A percentile compares a stretch with the other conserved stretches of the same genome.
Evolutionary conservation across 1,140 invertebrate species (phyloP).

Genomic region (Listronotus bonariensis): DNA sequence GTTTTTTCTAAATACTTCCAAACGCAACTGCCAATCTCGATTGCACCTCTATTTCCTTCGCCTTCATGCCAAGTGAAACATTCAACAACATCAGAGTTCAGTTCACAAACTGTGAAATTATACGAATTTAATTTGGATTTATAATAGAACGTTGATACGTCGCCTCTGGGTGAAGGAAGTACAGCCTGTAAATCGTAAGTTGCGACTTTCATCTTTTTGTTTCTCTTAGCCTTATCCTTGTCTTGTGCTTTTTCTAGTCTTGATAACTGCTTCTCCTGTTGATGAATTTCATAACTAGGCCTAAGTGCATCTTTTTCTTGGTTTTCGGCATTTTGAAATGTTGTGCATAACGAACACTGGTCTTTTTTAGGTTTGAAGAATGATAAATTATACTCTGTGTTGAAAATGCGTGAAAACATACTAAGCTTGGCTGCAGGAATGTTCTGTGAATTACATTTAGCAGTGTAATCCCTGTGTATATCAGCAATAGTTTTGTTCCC

Average conservation of each 20-base stretch:
- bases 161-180: constrained; percentile 46
- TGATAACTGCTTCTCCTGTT: too few relatives aligned
- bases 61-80: constrained; percentile 7
- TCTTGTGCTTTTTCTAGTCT: background rate
- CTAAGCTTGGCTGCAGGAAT: too few relatives aligned
- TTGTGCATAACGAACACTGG: too few relatives aligned
- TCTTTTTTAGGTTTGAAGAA: too few relatives aligned
- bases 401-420: too few relatives aligned
- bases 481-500: too few relatives aligned
- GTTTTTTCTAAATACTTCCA: constrained; percentile 7
- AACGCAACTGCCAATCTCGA: constrained; percentile 1
- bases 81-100: background rate
- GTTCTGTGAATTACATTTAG: too few relatives aligned
- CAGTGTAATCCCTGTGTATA: too few relatives aligned
- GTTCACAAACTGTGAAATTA: constrained; percentile 44
- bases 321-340: too few relatives aligned
- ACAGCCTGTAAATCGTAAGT: constrained; percentile 53
- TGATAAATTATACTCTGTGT: too few relatives aligned
- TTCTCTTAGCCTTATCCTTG: background rate
- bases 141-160: constrained; percentile 53
- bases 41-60: constrained; percentile 18
- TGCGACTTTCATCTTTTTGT: constrained; percentile 28
- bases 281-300: too few relatives aligned
- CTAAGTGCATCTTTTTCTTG: too few relatives aligned
- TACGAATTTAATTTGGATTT: constrained; percentile 50